Evolutionary conservation across 2,797 vertebrate species (phyloP).

Genomic region (Nyctibius grandis): DNA sequence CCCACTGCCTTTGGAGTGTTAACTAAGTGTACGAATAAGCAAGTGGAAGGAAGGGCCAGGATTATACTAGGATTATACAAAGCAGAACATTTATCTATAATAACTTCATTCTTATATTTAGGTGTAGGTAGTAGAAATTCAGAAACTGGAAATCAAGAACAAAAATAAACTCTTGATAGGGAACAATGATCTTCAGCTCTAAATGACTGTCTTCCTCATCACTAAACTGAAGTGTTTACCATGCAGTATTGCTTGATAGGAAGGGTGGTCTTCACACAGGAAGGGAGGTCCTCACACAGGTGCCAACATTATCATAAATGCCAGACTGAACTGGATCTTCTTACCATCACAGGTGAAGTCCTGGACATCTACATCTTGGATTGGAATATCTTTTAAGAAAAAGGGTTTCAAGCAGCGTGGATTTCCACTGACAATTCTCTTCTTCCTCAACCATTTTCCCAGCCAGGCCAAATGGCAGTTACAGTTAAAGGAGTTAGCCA

Average conservation of each 20-base stretch:
- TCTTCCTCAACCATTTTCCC: conserved; percentile 94
- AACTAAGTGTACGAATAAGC: neutral
- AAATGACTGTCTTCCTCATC: neutral
- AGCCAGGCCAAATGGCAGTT: conserved; percentile 98
- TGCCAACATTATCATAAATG: neutral
- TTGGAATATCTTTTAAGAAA: conserved; percentile 97
- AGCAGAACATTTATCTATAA: neutral
- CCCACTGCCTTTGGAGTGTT: neutral
- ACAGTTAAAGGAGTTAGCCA: conserved; percentile 96
- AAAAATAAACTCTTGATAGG: neutral
- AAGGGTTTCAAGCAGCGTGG: conserved; percentile 94
- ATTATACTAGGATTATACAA: neutral
- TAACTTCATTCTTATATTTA: neutral
- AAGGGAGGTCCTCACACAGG: neutral
- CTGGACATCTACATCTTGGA: conserved; percentile 94
- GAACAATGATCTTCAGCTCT: neutral
- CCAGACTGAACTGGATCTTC: neutral
- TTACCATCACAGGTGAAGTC: conserved; percentile 97
- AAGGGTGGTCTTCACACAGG: neutral
- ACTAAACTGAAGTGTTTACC: neutral
- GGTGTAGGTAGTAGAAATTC: neutral
- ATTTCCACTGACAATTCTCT: conserved; percentile 94
- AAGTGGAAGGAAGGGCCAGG: neutral
- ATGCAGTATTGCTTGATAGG: neutral
- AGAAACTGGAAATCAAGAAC: neutral